Base-by-base conservation (phyloP, 2,888 invertebrate genomes). In the Drosophila bunnanda region DNA sequence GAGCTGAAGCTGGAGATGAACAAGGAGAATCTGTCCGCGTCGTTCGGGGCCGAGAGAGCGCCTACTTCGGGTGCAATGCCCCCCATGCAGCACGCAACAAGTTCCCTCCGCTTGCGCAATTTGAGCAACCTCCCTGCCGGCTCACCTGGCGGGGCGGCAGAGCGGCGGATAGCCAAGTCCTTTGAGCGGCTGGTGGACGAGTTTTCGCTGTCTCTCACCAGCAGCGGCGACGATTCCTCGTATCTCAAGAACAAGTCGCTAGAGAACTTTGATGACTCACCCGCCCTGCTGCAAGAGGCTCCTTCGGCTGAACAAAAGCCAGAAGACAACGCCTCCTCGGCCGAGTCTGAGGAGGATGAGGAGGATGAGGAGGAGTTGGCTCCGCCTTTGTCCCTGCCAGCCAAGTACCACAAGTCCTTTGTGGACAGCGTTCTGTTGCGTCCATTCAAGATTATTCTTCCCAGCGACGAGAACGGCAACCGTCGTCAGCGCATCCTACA, bases 101-200 rank as follows among this genome's bases (percentile, higher is more conserved):
- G 85, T 89, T 82, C 86, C 34, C 77, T 81, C 41, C 81, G 78
- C 65, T 60, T 82, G 57, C 80, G 80, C 77, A 84, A 80, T 65
- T 67, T 58, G 15, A 75, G 65, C 65, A 75, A 77, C 48, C 54
- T 68, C 28, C n/a, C 64, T 13, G 38, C 41, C 53, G 44, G 30
- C 61, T 68, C 75, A 56, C 75, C 72, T 17, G 57, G 25, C 4
- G 74, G 67, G 28, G 53, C 22, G 36, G 4, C 53, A 15, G 93
- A 95, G 75, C 93, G 95, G 92, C 94, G 94, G 39, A 95, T 95
- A 56, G 94, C 94, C 92, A 95, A 94, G 90, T 93, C 91, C 52
- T 92, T 92, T 78, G 92, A 92, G 68, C 91, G 92, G 34, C 83
- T 92, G 20, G 91, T 92, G 64, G 92, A 92, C 78, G 92, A 92